These are phyloP conservation scores for Xiphydria camelus DNA, from an alignment of 2,888 invertebrate species.

Conservation along the genomic window DNA sequence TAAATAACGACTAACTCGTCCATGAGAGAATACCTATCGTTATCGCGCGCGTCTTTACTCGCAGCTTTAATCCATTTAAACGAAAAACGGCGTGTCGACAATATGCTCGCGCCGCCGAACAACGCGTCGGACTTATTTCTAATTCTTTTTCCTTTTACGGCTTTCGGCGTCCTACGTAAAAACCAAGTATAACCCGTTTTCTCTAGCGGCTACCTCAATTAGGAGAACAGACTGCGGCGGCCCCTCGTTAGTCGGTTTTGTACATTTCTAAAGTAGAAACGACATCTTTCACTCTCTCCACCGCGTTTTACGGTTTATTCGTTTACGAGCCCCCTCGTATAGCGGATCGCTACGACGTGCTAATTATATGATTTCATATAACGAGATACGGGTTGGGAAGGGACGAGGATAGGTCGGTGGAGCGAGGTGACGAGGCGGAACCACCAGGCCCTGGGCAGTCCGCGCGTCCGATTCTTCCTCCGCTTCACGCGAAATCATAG, in stretches of 20 bases:
- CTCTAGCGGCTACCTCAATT: slow-evolving; percentile 24
- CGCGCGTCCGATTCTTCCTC: not conserved
- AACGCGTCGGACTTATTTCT: not conserved
- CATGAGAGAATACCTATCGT: no score
- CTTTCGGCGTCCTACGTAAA: not conserved
- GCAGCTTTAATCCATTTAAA: no score
- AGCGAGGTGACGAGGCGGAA: slow-evolving; percentile 22
- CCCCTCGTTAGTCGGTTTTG: slow-evolving; percentile 32
- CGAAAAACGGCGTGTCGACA: no score
- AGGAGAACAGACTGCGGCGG: slow-evolving; percentile 19
- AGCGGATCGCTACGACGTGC: slow-evolving; percentile 48
- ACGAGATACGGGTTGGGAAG: slow-evolving; percentile 48
- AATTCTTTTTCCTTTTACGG: not conserved
- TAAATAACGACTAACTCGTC: no score
- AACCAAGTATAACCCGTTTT: slow-evolving; percentile 5
- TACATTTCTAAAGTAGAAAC: slow-evolving; percentile 29
- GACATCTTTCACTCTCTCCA: slow-evolving; percentile 21
- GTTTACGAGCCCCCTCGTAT: slow-evolving; percentile 18
- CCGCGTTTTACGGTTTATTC: slow-evolving; percentile 20
- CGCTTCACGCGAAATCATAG: no score
- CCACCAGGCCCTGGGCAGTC: no score
- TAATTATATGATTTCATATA: slow-evolving; percentile 54
- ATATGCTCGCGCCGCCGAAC: not conserved
- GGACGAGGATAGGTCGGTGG: slow-evolving; percentile 18
- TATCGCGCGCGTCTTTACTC: no score